A percentile compares a stretch with the other conserved stretches of the same genome.
Evolutionary conservation across 2,797 vertebrate genomes (phyloP).

Genomic region (Austrolebias charrua): DNA sequence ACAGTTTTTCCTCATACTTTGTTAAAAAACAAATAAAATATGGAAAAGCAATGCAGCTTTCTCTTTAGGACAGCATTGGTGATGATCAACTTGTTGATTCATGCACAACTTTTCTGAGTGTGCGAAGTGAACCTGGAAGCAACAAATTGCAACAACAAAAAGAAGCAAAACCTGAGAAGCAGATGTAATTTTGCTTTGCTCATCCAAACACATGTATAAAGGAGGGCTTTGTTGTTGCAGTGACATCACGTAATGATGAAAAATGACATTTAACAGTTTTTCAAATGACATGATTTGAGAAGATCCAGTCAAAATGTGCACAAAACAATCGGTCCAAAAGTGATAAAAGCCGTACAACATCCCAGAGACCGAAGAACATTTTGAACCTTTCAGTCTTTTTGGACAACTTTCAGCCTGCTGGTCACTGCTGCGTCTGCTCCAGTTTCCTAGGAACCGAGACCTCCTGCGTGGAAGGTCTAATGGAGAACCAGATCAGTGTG

Average conservation of each 20-base stretch:
- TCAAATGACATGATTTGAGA: slow-evolving; percentile 10
- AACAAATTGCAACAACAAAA: no score
- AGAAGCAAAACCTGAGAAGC: no score
- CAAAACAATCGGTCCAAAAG: background rate
- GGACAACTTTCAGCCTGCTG: slow-evolving; percentile 32
- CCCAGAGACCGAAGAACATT: slow-evolving; percentile 20
- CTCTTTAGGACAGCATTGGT: no score
- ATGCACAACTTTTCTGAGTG: no score
- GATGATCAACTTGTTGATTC: no score
- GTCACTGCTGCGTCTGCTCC: slow-evolving; percentile 22
- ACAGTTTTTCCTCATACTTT: no score
- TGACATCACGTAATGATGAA: slow-evolving; percentile 21
- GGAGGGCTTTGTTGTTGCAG: slow-evolving; percentile 30
- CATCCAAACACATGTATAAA: slow-evolving; percentile 12
- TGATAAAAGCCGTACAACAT: slow-evolving; percentile 10
- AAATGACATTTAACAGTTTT: slow-evolving; percentile 21
- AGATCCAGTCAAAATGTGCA: background rate
- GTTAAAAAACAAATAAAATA: no score
- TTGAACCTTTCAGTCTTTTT: slow-evolving; percentile 30
- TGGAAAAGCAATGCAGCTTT: no score
- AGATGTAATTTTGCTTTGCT: background rate
- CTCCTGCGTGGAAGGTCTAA: slow-evolving; percentile 30
- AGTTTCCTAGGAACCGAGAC: slow-evolving; percentile 40
- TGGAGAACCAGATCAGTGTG: slow-evolving; percentile 21
- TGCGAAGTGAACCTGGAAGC: no score